Evolutionary conservation across 1,140 invertebrate species (phyloP).

Genomic region (Venustaconcha ellipsiformis): DNA sequence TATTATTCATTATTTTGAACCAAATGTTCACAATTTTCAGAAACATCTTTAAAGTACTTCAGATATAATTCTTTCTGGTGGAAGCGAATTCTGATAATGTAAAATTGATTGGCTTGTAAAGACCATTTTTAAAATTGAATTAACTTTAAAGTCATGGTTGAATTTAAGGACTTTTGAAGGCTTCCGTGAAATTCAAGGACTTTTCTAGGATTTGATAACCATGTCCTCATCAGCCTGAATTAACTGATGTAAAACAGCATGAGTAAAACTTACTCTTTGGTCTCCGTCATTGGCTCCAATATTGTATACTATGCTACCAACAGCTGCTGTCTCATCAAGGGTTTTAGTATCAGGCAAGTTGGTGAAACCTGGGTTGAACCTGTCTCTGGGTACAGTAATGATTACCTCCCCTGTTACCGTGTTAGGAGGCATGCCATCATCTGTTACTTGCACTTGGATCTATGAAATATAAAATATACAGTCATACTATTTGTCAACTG

Average conservation of each 20-base stretch:
- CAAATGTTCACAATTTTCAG: too few relatives aligned
- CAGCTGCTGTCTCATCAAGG: slow-evolving; percentile 29
- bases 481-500: not conserved
- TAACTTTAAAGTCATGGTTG: too few relatives aligned
- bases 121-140: too few relatives aligned
- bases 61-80: too few relatives aligned
- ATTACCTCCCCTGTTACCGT: slow-evolving; percentile 33
- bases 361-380: slow-evolving; percentile 24
- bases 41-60: too few relatives aligned
- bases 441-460: slow-evolving; percentile 43
- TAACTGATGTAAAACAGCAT: not conserved
- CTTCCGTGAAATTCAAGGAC: too few relatives aligned
- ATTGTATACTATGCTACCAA: slow-evolving; percentile 22
- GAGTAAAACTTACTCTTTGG: slow-evolving; percentile 23
- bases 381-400: slow-evolving; percentile 45
- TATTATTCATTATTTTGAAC: too few relatives aligned
- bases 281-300: slow-evolving; percentile 40
- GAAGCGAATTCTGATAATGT: too few relatives aligned
- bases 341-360: slow-evolving; percentile 39
- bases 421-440: slow-evolving; percentile 47
- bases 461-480: slow-evolving; percentile 20
- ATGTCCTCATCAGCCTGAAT: too few relatives aligned
- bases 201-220: too few relatives aligned
- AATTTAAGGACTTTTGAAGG: too few relatives aligned
- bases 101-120: too few relatives aligned